Evolutionary conservation across 2,888 invertebrate species (phyloP).

Genomic region (Automeris io): DNA sequence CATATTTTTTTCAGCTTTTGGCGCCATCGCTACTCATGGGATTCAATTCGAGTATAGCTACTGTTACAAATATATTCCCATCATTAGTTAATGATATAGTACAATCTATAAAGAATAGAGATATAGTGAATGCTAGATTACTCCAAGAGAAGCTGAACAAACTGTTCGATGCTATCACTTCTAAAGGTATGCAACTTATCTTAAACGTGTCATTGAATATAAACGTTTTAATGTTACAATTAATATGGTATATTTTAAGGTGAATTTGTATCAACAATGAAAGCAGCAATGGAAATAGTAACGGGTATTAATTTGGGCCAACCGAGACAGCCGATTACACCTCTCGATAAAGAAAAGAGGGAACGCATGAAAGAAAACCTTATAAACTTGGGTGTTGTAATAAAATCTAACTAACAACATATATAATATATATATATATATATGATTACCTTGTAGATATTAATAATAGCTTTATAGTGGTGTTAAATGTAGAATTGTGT

Average conservation of each 20-base stretch:
- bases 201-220: neutral
- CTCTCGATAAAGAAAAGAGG: constrained; percentile 39
- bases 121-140: constrained; percentile 49
- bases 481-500: too few species aligned
- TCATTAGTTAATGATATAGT: constrained; percentile 69
- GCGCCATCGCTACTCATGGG: constrained; percentile 79
- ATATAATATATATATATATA: too few species aligned
- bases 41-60: constrained; percentile 82
- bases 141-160: constrained; percentile 67
- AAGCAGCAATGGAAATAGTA: constrained; percentile 77
- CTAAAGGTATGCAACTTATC: constrained; percentile 49
- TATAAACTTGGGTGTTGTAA: too few species aligned
- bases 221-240: neutral
- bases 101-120: constrained; percentile 50
- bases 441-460: too few species aligned
- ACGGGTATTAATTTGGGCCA: constrained; percentile 76
- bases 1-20: constrained; percentile 64
- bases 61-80: constrained; percentile 81
- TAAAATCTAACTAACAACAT: too few species aligned
- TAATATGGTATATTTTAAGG: constrained; percentile 48
- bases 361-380: constrained; percentile 28
- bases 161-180: constrained; percentile 52
- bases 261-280: constrained; percentile 80
- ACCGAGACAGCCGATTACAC: constrained; percentile 69
- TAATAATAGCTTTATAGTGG: too few species aligned